Base-by-base conservation (phyloP, 2,113 vertebrate species). In the Myiozetetes cayanensis region DNA sequence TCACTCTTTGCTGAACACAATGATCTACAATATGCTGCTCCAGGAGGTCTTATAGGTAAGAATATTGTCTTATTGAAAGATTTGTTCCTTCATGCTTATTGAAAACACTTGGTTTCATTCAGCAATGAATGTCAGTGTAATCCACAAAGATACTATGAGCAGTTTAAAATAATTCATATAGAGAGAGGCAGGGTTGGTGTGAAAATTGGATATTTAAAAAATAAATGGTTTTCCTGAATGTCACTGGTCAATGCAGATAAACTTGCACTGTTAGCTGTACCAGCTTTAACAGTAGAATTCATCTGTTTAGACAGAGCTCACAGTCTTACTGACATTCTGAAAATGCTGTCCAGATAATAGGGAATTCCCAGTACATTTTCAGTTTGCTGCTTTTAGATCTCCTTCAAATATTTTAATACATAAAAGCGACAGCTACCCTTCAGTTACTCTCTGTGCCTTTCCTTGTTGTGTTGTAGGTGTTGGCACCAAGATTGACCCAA, bases 1-100 rank as follows among this genome's bases (percentile, higher is more conserved):
- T 99, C 99, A 25, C 98, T 99, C 91, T 99, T 99, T 76, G 99
- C 99, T 0, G 99, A 99, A 82, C 99, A 99, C 98, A 99, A 99
- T 33, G 99, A 99, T 97, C 98, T 99, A 89, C 99, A 99, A 65
- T 99, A 99, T 81, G 99, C 99, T 79, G 99, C 98, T 37, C 99
- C 99, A 4, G 99, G 99, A 81, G 99, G 99, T 94, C 99, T 99
- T 59, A 99, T 99, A 82, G 99, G 99, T 99, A 96, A 93, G 97
- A 81, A 49, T 62, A 39, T 23, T 91, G 20, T 35, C 10, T 55
- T 41, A 15, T 0, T 4, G 30, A 70, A 70, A 81, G 5, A 22
- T 62, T 27, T 2, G 13, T 65, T 93, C 90, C 30, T 47, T 75
- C 22, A 9, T 58, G 44, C 17, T 55, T 82, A 27, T 28, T 92